Evolutionary conservation across 92 coral and sea anemone genomes (phyloP), one percentile per base, ranked within the genome.

Genomic region (Phenganax subtilis): DNA sequence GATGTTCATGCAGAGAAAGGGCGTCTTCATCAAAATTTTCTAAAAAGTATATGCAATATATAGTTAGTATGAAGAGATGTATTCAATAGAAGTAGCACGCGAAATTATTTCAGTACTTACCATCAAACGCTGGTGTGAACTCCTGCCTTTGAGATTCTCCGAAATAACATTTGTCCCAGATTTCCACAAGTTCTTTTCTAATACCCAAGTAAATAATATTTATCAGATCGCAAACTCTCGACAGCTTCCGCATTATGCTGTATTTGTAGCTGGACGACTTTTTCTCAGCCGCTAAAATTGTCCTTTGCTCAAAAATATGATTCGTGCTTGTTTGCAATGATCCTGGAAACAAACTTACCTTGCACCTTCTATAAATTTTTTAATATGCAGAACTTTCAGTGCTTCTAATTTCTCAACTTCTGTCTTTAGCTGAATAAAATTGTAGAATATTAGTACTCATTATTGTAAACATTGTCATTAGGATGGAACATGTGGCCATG

Each of bases 141-240:
- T 87, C 89, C 30, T 87, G 87, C 77, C 97, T 88, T 82, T 92
- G 97, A 12, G 87, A 88, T 12, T 90, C 87, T 8, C 93, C 97
- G 92, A 88, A 96, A 69, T 86, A 96, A 83, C 99, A 96, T 73
- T 96, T 92, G 65, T 90, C 97, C 99, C 99, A 96, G 29, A 92
- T 82, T 55, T 69, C 86, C 25, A 71, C 56, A 11, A 96, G 87
- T 66, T 96, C 98, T 86, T 85, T 87, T 75, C 98, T 93, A 57
- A 31, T 55, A 80, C 63, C 51, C 55, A 47, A 47, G 55, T 71
- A 27, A 9, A 20, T 10, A 12, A n/a, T 2, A 75, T 27, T 55
- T 29, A 56, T 15, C 16, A 15, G 27, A n/a, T 10, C 12, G 55
- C 15, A 6, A 37, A 65, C 17, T 55, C 44, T 17, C 71, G 72